Evolutionary conservation across 2,797 vertebrate genomes (phyloP).

Genomic region (Crenichthys baileyi): DNA sequence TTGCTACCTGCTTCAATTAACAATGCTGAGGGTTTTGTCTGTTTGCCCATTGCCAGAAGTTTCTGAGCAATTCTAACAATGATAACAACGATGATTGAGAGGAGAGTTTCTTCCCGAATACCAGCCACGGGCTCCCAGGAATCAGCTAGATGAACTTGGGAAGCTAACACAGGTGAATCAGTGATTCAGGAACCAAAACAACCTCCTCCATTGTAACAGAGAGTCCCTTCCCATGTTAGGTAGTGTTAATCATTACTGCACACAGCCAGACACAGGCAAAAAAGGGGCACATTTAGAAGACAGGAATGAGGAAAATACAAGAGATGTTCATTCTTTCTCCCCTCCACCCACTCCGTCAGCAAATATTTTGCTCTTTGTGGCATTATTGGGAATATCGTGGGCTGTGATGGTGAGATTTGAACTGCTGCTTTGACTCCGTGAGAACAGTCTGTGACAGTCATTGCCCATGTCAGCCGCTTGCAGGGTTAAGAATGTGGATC

Average conservation of each 20-base stretch:
- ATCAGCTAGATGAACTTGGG: constrained; percentile 74
- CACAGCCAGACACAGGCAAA: constrained; percentile 58
- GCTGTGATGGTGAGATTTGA: constrained; percentile 38
- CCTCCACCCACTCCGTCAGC: constrained; percentile 39
- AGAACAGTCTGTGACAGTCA: constrained; percentile 58
- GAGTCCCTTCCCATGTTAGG: constrained; percentile 82
- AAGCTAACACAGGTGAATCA: constrained; percentile 63
- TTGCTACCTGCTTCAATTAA: constrained; percentile 59
- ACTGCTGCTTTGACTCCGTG: constrained; percentile 54
- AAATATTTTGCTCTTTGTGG: constrained; percentile 71
- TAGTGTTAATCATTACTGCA: constrained; percentile 89
- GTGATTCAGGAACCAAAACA: constrained; percentile 75
- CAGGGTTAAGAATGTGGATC: constrained; percentile 66
- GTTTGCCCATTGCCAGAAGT: constrained; percentile 72
- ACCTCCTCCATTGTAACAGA: constrained; percentile 82
- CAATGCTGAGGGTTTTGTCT: constrained; percentile 72
- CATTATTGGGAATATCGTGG: constrained; percentile 56
- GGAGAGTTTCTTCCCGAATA: constrained; percentile 41
- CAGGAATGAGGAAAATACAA: constrained; percentile 82
- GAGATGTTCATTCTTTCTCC: constrained; percentile 46
- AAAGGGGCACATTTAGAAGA: constrained; percentile 63
- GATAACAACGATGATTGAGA: constrained; percentile 75
- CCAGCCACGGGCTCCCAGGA: constrained; percentile 76
- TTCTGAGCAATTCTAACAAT: constrained; percentile 70
- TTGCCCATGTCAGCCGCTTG: constrained; percentile 35